Evolutionary conservation across 2,888 invertebrate species (phyloP).

Genomic region (Taenaris catops): DNA sequence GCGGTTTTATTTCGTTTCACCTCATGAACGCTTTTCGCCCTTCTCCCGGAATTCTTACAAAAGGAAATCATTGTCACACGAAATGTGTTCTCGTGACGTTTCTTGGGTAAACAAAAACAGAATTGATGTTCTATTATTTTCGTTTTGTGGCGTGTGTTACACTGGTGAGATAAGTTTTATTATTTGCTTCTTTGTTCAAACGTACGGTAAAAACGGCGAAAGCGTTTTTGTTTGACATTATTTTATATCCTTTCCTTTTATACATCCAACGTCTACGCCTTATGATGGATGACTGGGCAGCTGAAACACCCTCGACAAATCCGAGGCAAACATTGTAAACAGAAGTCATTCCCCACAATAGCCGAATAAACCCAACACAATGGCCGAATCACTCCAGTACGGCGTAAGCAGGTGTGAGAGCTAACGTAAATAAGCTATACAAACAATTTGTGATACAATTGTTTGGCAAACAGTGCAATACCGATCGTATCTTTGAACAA

Average conservation of each 20-base stretch:
- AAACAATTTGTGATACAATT: constrained; percentile 41
- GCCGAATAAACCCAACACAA: constrained; percentile 14
- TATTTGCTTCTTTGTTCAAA: too few species aligned
- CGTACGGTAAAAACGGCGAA: too few species aligned
- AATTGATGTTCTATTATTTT: constrained; percentile 1
- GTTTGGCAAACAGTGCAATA: constrained; percentile 27
- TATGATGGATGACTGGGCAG: constrained; percentile 1
- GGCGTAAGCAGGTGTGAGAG: constrained; percentile 41
- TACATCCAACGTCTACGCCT: constrained; percentile 21
- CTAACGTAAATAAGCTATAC: constrained; percentile 45
- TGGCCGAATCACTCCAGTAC: constrained; percentile 31
- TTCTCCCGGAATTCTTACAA: constrained; percentile 23
- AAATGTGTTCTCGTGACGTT: constrained; percentile 19
- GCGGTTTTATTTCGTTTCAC: constrained; percentile 31
- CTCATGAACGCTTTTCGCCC: constrained; percentile 29
- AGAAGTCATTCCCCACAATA: constrained; percentile 11
- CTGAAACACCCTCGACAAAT: constrained; percentile 3
- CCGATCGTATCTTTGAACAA: not conserved
- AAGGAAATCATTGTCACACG: constrained; percentile 28
- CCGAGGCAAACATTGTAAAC: constrained; percentile 9
- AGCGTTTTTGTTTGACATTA: too few species aligned
- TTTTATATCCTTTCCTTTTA: too few species aligned
- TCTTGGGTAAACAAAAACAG: constrained; percentile 16
- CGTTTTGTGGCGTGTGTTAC: not conserved
- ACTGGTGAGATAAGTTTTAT: not conserved